These are phyloP conservation scores for Heteromormyrus szaboi DNA, from an alignment of 2,797 vertebrate genomes.

Conservation along the genomic window DNA sequence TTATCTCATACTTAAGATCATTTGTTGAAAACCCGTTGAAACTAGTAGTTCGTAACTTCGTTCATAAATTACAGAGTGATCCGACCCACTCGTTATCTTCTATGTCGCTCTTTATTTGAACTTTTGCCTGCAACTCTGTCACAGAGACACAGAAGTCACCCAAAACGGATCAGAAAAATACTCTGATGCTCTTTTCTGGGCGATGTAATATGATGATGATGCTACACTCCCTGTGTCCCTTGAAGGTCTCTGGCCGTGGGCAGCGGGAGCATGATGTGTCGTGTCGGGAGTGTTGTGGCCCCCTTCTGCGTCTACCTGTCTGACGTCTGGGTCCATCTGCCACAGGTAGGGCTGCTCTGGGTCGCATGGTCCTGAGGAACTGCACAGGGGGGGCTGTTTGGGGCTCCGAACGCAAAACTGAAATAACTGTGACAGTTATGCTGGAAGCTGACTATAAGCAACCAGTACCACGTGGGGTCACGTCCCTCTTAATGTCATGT, in stretches of 20 bases:
- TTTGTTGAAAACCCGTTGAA: background rate
- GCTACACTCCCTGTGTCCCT: background rate
- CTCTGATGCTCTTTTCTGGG: background rate
- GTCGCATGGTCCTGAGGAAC: background rate
- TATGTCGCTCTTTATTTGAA: background rate
- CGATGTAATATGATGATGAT: background rate
- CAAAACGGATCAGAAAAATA: background rate
- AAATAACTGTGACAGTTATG: background rate
- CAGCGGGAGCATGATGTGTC: conserved; percentile 85
- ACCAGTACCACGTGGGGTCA: background rate
- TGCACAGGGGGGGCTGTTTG: background rate
- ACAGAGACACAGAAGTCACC: background rate
- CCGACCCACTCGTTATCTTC: background rate
- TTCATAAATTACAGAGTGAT: background rate
- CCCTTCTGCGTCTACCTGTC: conserved; percentile 78
- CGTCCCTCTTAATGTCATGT: background rate
- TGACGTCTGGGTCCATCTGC: conserved; percentile 77
- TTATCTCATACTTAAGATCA: background rate
- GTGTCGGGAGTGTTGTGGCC: conserved; percentile 77
- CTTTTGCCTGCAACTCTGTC: background rate
- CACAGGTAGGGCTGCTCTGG: conserved; percentile 61
- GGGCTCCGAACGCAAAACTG: background rate
- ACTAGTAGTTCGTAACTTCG: background rate
- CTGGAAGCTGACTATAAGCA: background rate
- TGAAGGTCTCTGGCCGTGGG: conserved; percentile 80